Base-by-base conservation (phyloP, 2,888 invertebrate genomes). In the Glyphotaelius pellucidus region DNA sequence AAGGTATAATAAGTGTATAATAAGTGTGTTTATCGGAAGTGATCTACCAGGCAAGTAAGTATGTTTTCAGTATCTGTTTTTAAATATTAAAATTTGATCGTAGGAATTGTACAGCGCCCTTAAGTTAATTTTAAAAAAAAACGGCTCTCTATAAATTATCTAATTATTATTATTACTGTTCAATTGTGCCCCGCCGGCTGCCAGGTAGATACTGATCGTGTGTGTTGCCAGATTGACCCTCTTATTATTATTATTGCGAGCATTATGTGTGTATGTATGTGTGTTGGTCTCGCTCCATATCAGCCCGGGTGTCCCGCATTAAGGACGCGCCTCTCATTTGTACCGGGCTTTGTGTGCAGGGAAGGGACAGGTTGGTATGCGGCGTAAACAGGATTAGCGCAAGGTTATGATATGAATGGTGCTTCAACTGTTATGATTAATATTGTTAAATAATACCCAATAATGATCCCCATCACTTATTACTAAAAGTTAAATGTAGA, bases 341-440 rank as follows among this genome's bases (percentile, higher is more conserved):
- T 67, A 52, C 87, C 52, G 32, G 32, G 32, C 67, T 67, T 89
- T 89, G 89, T 89, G 80, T 35, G 42, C 89, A 91, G 89, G 92
- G 90, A 52, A 79, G 84, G 80, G 89, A 80, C 92, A 93, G 93
- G 92, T 92, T 92, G 92, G 90, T 91, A 91, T 93, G 92, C 90
- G 90, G 84, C 86, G 89, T 86, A 93, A 93, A 93, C 92, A 93
- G 90, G 93, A 93, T 93, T 92, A 92, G 38, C 81, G 42, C 67
- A 32, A 90, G 87, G 87, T 87, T 87, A 87, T 87, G 3, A 52
- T 12, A 30, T 15, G 2, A 42, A 30, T 83, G 81, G 35, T 47
- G 81, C 90, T 83, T 83, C 38, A 81, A 47, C 90, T 83, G 30
- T 80, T n/a, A 35, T n/a, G 15, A 4, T 67, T 67, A 25, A 25